Evolutionary conservation across 35 echinoderm and acorn worm species (phyloP).

Genomic region (Hemicentrotus pulcherrimus): DNA sequence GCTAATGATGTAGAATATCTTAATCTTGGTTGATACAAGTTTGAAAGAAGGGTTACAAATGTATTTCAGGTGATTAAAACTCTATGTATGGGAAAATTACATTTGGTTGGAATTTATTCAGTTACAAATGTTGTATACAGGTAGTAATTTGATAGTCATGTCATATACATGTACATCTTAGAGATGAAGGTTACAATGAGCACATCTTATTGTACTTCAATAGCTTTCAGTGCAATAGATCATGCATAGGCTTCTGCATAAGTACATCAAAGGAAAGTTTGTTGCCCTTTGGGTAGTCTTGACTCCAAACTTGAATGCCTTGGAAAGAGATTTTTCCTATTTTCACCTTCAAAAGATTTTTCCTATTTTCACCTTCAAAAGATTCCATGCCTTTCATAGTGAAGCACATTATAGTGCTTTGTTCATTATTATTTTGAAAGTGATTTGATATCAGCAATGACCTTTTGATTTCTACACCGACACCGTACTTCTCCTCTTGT

Average conservation of each 20-base stretch:
- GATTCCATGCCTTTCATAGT: too few species aligned
- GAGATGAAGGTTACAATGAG: neutral
- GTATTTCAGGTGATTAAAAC: too few species aligned
- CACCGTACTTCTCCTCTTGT: too few species aligned
- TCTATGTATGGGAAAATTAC: neutral
- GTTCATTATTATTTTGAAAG: too few species aligned
- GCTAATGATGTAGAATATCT: too few species aligned
- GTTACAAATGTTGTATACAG: neutral
- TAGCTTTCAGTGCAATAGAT: neutral
- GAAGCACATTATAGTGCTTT: too few species aligned
- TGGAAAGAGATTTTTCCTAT: neutral
- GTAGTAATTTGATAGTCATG: neutral
- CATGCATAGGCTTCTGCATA: neutral
- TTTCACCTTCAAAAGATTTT: too few species aligned
- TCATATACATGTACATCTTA: neutral
- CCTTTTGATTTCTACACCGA: too few species aligned
- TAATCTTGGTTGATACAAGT: too few species aligned
- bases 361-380: too few species aligned
- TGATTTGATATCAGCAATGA: too few species aligned
- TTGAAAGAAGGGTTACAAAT: too few species aligned
- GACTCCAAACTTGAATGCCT: neutral
- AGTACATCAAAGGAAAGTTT: neutral
- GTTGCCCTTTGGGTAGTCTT: neutral
- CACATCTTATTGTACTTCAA: neutral
- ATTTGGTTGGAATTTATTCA: neutral